These are phyloP conservation scores for Lophotriccus pileatus DNA, from an alignment of 2,797 vertebrate genomes.

Conservation along the genomic window DNA sequence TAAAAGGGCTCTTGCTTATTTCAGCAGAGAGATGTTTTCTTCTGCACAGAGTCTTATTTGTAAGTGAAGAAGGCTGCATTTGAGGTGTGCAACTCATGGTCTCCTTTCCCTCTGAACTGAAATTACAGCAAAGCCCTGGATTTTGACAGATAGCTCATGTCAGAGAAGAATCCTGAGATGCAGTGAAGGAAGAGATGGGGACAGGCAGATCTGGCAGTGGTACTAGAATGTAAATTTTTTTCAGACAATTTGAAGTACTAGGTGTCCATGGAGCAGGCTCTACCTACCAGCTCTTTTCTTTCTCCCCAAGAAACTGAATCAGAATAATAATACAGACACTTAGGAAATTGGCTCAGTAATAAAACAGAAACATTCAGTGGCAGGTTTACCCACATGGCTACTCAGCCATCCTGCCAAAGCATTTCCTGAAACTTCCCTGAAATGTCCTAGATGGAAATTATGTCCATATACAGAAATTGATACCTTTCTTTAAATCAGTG, in stretches of 20 bases:
- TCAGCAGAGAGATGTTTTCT: neutral
- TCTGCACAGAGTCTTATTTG: neutral
- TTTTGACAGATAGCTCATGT: neutral
- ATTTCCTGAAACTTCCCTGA: neutral
- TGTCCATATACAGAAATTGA: neutral
- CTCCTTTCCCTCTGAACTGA: neutral
- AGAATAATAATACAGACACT: neutral
- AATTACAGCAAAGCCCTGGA: neutral
- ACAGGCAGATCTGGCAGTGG: neutral
- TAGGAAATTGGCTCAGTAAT: neutral
- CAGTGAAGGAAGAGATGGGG: neutral
- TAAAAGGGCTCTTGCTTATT: neutral
- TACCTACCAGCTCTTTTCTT: neutral
- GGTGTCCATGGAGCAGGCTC: neutral
- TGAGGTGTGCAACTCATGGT: neutral
- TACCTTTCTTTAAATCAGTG: neutral
- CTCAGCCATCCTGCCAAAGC: neutral
- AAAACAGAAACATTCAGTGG: neutral
- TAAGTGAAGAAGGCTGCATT: neutral
- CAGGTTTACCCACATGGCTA: neutral
- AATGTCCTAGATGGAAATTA: neutral
- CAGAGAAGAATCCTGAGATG: neutral
- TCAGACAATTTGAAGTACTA: neutral
- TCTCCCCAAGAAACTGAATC: neutral
- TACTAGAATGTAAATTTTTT: neutral